phyloP scores from a whole-genome alignment of 30 jellyfish, hydroid and myxozoan species.

The Hydra vulgaris region DNA sequence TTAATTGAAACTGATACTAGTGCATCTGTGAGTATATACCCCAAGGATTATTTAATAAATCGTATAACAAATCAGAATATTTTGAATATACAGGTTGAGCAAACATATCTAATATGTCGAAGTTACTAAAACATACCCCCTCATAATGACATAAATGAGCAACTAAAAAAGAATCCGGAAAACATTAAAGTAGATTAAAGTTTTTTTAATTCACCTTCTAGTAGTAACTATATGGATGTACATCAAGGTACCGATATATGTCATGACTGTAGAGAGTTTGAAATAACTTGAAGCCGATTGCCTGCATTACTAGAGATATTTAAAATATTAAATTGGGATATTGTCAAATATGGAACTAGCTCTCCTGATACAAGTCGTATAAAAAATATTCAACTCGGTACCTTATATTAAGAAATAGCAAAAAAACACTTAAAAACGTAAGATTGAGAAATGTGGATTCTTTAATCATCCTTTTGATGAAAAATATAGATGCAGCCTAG shows the following conservation, averaged over 20 bases:
- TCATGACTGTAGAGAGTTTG: background rate
- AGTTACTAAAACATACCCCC: constrained; percentile 2
- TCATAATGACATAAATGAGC: constrained; percentile 1
- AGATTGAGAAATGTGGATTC: constrained; percentile 3
- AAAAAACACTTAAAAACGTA: background rate
- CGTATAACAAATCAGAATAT: too few species aligned
- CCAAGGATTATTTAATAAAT: too few species aligned
- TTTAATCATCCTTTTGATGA: constrained; percentile 1
- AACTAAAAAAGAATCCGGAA: background rate
- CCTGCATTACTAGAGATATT: background rate
- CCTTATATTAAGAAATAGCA: constrained; percentile 1
- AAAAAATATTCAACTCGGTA: constrained; percentile 2
- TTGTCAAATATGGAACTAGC: constrained; percentile 4
- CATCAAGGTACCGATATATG: background rate
- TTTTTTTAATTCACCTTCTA: background rate
- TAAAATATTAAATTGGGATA: background rate
- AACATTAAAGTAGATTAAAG: too few species aligned
- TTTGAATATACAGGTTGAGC: too few species aligned
- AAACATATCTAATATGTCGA: too few species aligned
- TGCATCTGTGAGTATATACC: too few species aligned
- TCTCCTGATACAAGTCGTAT: background rate
- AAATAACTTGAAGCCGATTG: constrained; percentile 2
- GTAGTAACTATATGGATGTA: background rate
- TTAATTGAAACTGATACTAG: too few species aligned
- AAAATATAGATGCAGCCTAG: constrained; percentile 1